Evolutionary conservation across 2,888 invertebrate species (phyloP), one percentile per base, ranked within the genome.

Genomic region (Chymomyza amoena): DNA sequence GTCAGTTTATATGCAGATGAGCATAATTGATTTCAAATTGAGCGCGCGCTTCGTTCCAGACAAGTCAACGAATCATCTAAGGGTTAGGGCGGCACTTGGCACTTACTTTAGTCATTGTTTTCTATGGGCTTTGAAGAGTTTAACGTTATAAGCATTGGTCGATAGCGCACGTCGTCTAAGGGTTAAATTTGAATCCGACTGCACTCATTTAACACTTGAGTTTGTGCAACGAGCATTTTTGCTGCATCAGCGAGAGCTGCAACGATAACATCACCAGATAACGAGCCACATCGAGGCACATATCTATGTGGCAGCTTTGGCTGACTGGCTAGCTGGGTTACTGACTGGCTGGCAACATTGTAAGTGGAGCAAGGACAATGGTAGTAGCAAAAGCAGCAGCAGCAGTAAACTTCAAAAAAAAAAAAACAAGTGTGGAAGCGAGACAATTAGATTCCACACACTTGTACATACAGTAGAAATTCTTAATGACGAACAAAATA

Each of bases 1-100:
- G 80, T 78, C 79, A 68, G 77, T 88, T 87, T 88, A 89, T 88
- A 89, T 88, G 88, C 88, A 83, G 88, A 88, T 88, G 87, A 89
- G 89, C 82, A 87, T 88, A 89, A 88, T 89, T 88, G 88, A 89
- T 88, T 88, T 85, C 77, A 76, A 81, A 87, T 79, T 80, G 79
- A 76, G 76, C 73, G 76, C 67, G 68, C 39, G n/a, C 63, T 50
- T 20, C 56, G 57, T 50, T 28, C 7, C 54, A 54, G 52, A n/a
- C 32, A n/a, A n/a, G 39, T 9, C 7, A 28, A 0, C 32, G 5
- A 13, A 16, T 45, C 36, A 18, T 7, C 32, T 32, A 59, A 56
- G 60, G 32, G 36, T 57, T 20, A 25, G 28, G 52, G 9, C n/a
- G 2, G 39, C 18, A 51, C 25, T 61, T 61, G 67, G 57, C 39